Percentiles rank a stretch among this genome's conserved stretches.
phyloP scores from a whole-genome alignment of 2,888 invertebrate genomes.

The Dicycla oo region DNA sequence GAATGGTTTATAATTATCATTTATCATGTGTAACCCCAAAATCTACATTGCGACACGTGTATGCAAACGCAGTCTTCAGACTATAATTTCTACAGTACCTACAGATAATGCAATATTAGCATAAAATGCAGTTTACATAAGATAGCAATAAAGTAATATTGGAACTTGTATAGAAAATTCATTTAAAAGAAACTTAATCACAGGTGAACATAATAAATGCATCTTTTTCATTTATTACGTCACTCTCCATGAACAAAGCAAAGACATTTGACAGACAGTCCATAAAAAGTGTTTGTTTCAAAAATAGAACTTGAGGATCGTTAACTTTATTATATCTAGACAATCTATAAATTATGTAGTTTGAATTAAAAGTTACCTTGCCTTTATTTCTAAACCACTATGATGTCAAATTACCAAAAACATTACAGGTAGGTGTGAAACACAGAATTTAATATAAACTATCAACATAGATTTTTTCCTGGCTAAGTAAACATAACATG shows the following conservation, averaged over 20 bases:
- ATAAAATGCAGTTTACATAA: slow-evolving; percentile 17
- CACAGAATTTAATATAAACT: slow-evolving; percentile 52
- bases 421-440: slow-evolving; percentile 50
- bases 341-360: neutral
- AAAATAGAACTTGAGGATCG: slow-evolving; percentile 23
- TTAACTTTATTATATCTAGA: neutral
- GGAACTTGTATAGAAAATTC: neutral
- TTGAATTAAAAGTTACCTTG: neutral
- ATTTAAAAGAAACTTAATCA: slow-evolving; percentile 1
- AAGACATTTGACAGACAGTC: neutral
- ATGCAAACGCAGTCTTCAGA: slow-evolving; percentile 55
- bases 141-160: slow-evolving; percentile 7
- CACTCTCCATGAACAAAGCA: neutral
- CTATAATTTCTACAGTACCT: slow-evolving; percentile 17
- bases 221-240: slow-evolving; percentile 7
- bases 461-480: slow-evolving; percentile 67
- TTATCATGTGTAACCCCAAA: slow-evolving; percentile 52
- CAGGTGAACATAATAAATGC: neutral
- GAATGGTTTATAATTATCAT: neutral
- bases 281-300: neutral
- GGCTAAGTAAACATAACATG: slow-evolving; percentile 67
- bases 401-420: slow-evolving; percentile 49
- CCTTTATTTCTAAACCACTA: slow-evolving; percentile 11
- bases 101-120: slow-evolving; percentile 55
- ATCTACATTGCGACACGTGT: slow-evolving; percentile 56